phyloP scores from a whole-genome alignment of 2,113 vertebrate genomes.

The Himantopus leucocephalus region DNA sequence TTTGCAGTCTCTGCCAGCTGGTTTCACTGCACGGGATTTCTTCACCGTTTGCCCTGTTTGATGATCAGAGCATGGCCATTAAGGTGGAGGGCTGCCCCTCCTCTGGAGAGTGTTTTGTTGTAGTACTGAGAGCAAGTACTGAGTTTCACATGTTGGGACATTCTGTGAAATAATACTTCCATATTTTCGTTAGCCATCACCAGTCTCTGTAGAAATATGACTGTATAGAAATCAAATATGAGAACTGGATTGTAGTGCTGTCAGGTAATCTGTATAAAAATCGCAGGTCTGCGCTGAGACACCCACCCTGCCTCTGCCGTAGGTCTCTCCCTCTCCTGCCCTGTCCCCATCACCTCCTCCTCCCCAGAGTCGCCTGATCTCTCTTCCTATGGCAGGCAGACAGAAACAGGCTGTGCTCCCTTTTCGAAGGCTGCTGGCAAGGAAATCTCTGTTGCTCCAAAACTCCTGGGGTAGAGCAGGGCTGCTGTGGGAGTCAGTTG shows the following conservation, averaged over 20 bases:
- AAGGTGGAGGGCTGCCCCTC: background rate
- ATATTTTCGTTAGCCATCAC: fast-evolving
- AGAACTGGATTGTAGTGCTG: background rate
- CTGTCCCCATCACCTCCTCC: background rate
- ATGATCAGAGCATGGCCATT: background rate
- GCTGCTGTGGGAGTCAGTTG: background rate
- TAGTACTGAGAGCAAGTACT: background rate
- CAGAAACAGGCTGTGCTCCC: background rate
- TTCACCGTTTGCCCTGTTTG: background rate
- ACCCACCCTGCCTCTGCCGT: background rate
- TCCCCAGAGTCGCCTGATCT: background rate
- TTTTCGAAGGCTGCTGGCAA: background rate
- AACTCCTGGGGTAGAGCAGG: background rate
- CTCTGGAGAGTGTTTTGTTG: background rate
- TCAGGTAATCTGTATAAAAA: background rate
- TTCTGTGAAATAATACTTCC: background rate
- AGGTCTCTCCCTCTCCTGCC: background rate
- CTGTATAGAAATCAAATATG: background rate
- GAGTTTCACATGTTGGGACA: background rate
- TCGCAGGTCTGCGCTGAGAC: background rate
- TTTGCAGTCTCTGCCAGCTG: background rate
- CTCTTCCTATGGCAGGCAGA: fast-evolving
- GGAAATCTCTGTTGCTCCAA: background rate
- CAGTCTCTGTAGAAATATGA: fast-evolving
- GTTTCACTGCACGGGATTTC: background rate